phyloP scores from a whole-genome alignment of 1,140 invertebrate genomes.

The Panagrolaimus sp. region DNA sequence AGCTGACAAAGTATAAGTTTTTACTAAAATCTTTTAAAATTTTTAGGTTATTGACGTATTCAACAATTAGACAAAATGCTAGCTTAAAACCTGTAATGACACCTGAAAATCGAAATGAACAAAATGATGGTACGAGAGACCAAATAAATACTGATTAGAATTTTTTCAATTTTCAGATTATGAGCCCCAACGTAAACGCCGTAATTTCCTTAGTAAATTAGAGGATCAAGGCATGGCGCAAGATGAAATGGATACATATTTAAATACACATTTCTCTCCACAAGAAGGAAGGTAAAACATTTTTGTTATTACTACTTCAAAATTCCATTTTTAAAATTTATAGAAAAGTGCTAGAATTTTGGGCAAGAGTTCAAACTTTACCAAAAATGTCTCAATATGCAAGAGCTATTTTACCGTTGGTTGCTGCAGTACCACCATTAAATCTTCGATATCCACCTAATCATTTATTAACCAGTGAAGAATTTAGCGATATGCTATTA shows the following conservation, averaged over 20 bases:
- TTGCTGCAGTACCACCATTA: slow-evolving; percentile 4
- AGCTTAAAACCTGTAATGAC: slow-evolving; percentile 12
- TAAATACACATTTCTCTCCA: slow-evolving; percentile 27
- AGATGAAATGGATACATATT: slow-evolving; percentile 39
- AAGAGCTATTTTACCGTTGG: slow-evolving; percentile 1
- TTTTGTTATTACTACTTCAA: neutral
- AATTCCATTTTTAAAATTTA: neutral
- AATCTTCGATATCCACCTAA: neutral
- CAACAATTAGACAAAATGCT: slow-evolving; percentile 12
- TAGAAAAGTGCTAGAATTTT: neutral
- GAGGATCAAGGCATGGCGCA: slow-evolving; percentile 42
- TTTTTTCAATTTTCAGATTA: slow-evolving; percentile 26
- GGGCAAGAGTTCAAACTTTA: neutral
- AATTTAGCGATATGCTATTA: slow-evolving; percentile 2
- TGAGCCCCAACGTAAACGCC: slow-evolving; percentile 36
- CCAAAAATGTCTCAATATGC: slow-evolving; percentile 5
- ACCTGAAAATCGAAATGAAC: slow-evolving; percentile 5
- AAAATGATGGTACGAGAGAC: too few relatives aligned
- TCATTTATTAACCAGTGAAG: neutral
- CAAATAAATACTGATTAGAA: too few relatives aligned
- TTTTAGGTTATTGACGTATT: slow-evolving; percentile 19
- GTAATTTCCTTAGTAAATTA: slow-evolving; percentile 31
- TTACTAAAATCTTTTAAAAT: neutral
- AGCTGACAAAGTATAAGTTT: slow-evolving; percentile 6
- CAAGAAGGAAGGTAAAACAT: neutral